Base-by-base conservation (phyloP, 1,140 invertebrate species). In the Drosophila sucinea region DNA sequence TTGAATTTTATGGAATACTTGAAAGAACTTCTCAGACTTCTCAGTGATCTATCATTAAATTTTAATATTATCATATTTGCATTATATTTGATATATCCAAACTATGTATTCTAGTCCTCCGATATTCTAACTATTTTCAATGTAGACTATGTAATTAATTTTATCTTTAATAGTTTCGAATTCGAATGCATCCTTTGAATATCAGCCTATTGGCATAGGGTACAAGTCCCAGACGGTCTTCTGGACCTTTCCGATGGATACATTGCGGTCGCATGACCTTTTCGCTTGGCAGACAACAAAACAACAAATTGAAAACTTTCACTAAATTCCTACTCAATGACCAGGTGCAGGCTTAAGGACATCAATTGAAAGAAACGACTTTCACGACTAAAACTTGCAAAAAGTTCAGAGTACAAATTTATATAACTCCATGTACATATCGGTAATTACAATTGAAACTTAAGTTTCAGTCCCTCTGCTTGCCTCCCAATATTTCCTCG, bases 211-310 rank as follows among this genome's bases (percentile, higher is more conserved):
- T 51, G 7, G 23, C 10, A 8, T 10, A 27, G 44, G 44, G 23
- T 27, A 27, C 8, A n/a, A 47, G 8, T 51, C 44, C 44, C 44
- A 51, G 44, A 51, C 44, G 68, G 72, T 60, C 62, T 58, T 69
- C 68, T 69, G 65, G 55, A 47, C 60, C 8, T 38, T 8, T 8
- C 11, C 35, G 8, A 72, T 63, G 65, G 58, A 77, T 71, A 81
- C 79, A 73, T 70, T 81, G 77, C 62, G 82, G 77, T 85, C 82
- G 74, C 71, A 60, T 86, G 75, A 86, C 82, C 84, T 89, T 87
- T 87, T 55, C 33, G 56, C 75, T 29, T 25, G 44, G 33, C 32
- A 38, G 32, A 51, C 23, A 57, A 51, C 33, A 30, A 56, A 66
- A 1, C 27, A 63, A 58, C 27, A 38, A 33, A 74, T 68, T 56